Conservation (phyloP, 2,888 invertebrate genomes). For the Drosophila mulleri region DNA sequence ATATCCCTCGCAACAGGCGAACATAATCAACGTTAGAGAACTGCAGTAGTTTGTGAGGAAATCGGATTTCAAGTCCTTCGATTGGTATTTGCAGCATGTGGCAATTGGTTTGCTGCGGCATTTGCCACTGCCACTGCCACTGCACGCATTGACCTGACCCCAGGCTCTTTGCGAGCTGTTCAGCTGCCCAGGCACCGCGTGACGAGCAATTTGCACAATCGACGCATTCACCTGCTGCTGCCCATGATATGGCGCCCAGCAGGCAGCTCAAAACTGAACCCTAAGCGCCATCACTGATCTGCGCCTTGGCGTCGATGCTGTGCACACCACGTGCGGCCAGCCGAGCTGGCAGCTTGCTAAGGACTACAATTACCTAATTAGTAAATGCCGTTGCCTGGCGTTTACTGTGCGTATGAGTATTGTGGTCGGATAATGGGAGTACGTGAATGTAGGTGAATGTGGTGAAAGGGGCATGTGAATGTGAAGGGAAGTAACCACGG, state of each 20-base stretch:
- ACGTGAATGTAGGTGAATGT: background rate
- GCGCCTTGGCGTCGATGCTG: conserved; percentile 85
- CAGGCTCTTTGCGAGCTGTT: conserved; percentile 90
- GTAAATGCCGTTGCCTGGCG: conserved; percentile 21
- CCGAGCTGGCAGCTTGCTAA: conserved; percentile 94
- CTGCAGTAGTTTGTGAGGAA: background rate
- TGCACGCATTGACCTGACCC: conserved; percentile 91
- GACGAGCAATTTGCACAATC: conserved; percentile 69
- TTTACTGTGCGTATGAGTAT: background rate
- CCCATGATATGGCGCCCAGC: conserved; percentile 32
- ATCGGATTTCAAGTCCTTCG: conserved; percentile 87
- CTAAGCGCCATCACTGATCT: conserved; percentile 75
- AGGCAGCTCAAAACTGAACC: conserved; percentile 71
- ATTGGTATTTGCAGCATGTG: conserved; percentile 96
- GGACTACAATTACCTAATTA: conserved; percentile 84
- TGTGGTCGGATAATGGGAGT: background rate
- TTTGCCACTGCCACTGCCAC: conserved; percentile 91
- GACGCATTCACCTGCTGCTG: conserved; percentile 53
- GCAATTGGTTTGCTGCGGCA: conserved; percentile 94
- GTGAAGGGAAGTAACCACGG: background rate
- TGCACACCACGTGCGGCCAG: conserved; percentile 90
- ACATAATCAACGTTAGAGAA: conserved; percentile 80
- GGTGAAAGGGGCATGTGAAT: conserved; percentile 2
- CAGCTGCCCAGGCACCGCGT: conserved; percentile 87
- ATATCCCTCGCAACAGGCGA: conserved; percentile 88